phyloP scores from a whole-genome alignment of 2,888 invertebrate species.

The Trichopoda pennipes region DNA sequence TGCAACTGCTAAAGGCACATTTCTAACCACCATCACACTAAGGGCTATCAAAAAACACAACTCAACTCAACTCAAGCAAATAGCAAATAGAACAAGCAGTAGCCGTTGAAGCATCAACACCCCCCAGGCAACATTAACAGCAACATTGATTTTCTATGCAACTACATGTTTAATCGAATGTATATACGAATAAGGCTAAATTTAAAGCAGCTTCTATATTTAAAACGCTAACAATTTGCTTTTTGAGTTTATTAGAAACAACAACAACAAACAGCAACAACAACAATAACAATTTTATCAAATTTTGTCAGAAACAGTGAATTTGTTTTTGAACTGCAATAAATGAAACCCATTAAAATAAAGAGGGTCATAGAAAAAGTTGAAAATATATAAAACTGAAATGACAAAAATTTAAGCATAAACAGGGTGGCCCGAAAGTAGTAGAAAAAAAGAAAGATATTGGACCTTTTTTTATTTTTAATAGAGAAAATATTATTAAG shows the following conservation, averaged over 20 bases:
- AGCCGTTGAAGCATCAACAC: conserved; percentile 21
- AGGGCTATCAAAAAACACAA: conserved; percentile 20
- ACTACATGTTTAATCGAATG: conserved; percentile 13
- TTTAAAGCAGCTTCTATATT: not conserved
- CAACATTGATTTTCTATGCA: not conserved
- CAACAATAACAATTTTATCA: conserved; percentile 23
- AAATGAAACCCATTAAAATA: conserved; percentile 24
- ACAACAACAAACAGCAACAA: not conserved
- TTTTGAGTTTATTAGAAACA: not conserved
- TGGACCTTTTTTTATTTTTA: no score
- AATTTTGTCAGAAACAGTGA: conserved; percentile 4
- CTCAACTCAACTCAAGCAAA: no score
- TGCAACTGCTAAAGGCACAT: conserved; percentile 31
- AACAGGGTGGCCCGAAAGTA: no score
- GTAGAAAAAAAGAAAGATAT: no score
- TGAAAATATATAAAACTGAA: conserved; percentile 7
- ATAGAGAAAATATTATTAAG: no score
- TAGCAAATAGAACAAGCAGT: not conserved
- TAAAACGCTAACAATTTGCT: not conserved
- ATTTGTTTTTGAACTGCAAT: conserved; percentile 14
- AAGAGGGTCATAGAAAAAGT: not conserved
- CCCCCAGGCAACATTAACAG: not conserved
- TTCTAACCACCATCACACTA: not conserved
- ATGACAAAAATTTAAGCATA: not conserved
- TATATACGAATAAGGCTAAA: conserved; percentile 1